Percentiles rank a stretch among this genome's conserved stretches.
Conservation (phyloP, 2,888 invertebrate species). For the Listrodromus nycthemerus region DNA sequence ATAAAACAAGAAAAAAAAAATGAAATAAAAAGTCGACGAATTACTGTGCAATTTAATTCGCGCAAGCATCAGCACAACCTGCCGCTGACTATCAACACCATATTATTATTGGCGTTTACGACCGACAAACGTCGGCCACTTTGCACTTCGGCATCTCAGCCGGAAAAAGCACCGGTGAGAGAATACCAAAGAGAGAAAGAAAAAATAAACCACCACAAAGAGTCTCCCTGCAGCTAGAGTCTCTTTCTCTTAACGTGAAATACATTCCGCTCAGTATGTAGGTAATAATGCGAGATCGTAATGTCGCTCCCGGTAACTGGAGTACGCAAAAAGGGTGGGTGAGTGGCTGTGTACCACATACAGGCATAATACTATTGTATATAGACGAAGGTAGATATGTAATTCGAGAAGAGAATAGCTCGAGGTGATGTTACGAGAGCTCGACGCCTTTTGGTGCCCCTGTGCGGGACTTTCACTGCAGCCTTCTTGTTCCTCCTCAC, state of each 20-base stretch:
- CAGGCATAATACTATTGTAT: background rate
- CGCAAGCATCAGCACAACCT: conserved; percentile 48
- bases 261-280: conserved; percentile 52
- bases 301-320: conserved; percentile 48
- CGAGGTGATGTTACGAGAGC: conserved; percentile 14
- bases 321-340: conserved; percentile 36
- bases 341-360: conserved; percentile 13
- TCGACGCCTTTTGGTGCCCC: conserved; percentile 3
- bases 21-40: conserved; percentile 47
- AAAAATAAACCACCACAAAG: conserved; percentile 5
- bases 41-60: conserved; percentile 62
- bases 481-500: conserved; percentile 28
- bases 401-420: conserved; percentile 25
- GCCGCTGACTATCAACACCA: conserved; percentile 57
- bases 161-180: conserved; percentile 29
- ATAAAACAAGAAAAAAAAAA: conserved; percentile 37
- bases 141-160: conserved; percentile 61
- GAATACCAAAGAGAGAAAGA: conserved; percentile 34
- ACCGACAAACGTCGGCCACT: conserved; percentile 64
- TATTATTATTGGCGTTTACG: conserved; percentile 67
- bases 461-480: background rate
- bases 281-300: conserved; percentile 60
- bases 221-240: conserved; percentile 31
- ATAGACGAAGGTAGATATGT: conserved; percentile 27
- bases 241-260: conserved; percentile 43